These are phyloP conservation scores for Dinocampus coccinellae DNA, from an alignment of 2,888 invertebrate genomes.

Conservation along the genomic window DNA sequence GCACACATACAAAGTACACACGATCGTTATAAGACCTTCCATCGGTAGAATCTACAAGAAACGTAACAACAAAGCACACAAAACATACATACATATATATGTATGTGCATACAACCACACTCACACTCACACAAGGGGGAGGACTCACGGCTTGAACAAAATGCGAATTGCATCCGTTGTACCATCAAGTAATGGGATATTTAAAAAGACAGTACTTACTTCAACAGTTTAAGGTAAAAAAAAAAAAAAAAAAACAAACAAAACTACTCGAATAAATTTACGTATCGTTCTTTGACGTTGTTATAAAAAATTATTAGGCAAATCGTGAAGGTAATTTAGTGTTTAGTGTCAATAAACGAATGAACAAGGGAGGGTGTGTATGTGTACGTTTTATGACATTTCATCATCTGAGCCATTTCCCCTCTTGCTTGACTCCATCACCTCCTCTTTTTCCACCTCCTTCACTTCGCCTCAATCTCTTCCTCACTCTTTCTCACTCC, in stretches of 20 bases:
- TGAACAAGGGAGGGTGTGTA: constrained; percentile 23
- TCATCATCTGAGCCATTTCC: constrained; percentile 41
- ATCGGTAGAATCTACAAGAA: constrained; percentile 7
- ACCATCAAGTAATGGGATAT: background rate
- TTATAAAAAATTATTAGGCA: background rate
- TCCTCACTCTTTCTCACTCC: constrained; percentile 22
- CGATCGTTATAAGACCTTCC: constrained; percentile 17
- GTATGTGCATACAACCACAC: background rate
- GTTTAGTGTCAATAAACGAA: background rate
- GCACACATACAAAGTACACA: constrained; percentile 1
- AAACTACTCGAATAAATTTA: background rate
- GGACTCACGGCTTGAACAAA: background rate
- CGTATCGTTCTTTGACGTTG: background rate
- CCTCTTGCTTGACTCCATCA: constrained; percentile 1
- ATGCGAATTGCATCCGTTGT: background rate
- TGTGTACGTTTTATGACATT: constrained; percentile 49
- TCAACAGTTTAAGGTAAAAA: background rate
- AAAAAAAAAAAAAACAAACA: background rate
- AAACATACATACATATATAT: no score
- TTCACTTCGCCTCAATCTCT: constrained; percentile 19
- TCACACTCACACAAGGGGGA: background rate
- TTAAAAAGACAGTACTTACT: background rate
- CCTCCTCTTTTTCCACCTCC: constrained; percentile 29
- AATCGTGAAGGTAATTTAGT: background rate
- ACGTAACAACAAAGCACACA: constrained; percentile 17